Base-by-base conservation (phyloP, 2,888 invertebrate species). In the Malthinus flaveolus region DNA sequence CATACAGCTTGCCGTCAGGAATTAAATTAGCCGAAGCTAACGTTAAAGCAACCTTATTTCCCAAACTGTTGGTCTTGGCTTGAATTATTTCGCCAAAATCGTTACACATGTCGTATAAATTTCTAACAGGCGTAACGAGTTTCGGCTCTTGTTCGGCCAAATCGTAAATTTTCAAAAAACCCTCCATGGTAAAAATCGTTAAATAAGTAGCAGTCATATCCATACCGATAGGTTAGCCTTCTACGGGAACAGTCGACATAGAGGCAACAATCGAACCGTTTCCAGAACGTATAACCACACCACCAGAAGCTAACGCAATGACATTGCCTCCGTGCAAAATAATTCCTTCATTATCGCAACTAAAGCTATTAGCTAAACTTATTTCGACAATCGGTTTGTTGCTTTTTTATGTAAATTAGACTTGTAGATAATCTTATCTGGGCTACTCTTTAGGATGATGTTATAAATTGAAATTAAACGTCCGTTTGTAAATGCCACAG, bases 11-110 rank as follows among this genome's bases (percentile, higher is more conserved):
- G 0, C 93, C 88, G 74, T 93, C 91, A 0, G 93, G 92, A 49
- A 90, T 84, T 50, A 93, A 81, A 71, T 88, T 90, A 1, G 91
- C 86, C 77, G 90, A 91, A 9, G 93, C 94, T 45, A 95, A 84
- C 55, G 92, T 90, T 37, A 96, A 80, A 47, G 93, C 93, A 63
- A 97, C 88, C 76, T 89, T 90, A 51, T 87, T 88, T 10, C 96
- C 97, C 71, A 82, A 83, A 50, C 88, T 85, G 76, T 96, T 97
- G 39, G 91, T 89, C 71, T 90, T 90, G 0, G 93, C 93, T 71
- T 90, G 85, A 72, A 92, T 89, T 9, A 96, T 88, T 80, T 93
- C 91, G 1, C 95, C 94, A 78, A 96, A 95, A 77, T 95, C 93
- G 65, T 87, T 87, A 64, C 95, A 88, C 65, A 88, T 82, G 72